These are phyloP conservation scores for Abscondita cerata DNA, from an alignment of 2,888 invertebrate species.

Conservation along the genomic window DNA sequence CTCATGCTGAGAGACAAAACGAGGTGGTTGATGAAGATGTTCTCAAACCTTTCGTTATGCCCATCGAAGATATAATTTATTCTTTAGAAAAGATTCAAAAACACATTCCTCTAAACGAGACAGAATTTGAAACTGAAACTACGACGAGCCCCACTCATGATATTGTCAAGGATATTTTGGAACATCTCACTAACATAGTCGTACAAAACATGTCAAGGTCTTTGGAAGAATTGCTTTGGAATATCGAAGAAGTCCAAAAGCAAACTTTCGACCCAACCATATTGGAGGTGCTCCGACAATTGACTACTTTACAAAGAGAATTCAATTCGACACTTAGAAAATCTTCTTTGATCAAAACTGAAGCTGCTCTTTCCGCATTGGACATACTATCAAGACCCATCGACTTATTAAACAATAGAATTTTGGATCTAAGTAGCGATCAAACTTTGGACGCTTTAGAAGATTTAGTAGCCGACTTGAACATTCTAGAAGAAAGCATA, in stretches of 20 bases:
- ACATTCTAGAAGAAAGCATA: conserved; percentile 53
- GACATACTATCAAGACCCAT: conserved; percentile 62
- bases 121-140: conserved; percentile 38
- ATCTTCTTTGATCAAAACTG: conserved; percentile 47
- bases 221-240: conserved; percentile 53
- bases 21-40: conserved; percentile 44
- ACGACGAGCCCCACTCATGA: conserved; percentile 42
- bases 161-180: conserved; percentile 55
- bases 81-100: conserved; percentile 51
- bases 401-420: conserved; percentile 55
- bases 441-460: conserved; percentile 48
- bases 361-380: conserved; percentile 56
- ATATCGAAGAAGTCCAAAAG: conserved; percentile 53
- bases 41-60: conserved; percentile 50
- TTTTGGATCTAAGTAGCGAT: conserved; percentile 48
- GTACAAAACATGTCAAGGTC: conserved; percentile 52
- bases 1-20: conserved; percentile 42
- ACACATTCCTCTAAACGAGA: conserved; percentile 38
- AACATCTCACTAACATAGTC: conserved; percentile 55
- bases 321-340: conserved; percentile 49
- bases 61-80: conserved; percentile 52
- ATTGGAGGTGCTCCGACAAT: conserved; percentile 52
- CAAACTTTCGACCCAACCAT: conserved; percentile 48
- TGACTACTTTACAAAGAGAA: conserved; percentile 55
- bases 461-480: conserved; percentile 51